Conservation (phyloP, 1,140 invertebrate genomes). For the Apis florea region DNA sequence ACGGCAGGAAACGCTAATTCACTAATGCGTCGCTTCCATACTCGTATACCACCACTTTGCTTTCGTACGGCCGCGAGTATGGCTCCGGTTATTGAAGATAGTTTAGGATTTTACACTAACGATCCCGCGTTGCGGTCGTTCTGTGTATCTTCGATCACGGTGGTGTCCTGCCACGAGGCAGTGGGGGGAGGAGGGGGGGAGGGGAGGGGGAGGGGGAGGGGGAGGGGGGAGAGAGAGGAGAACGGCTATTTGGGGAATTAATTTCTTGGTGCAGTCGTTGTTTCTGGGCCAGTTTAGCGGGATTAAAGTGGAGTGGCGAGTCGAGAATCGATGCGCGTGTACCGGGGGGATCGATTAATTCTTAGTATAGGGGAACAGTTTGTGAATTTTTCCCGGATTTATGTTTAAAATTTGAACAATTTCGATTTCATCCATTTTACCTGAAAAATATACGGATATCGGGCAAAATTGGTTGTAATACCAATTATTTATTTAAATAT, state of each 20-base stretch:
- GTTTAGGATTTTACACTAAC: slow-evolving; percentile 61
- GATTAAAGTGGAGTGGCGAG: background rate
- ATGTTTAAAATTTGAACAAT: too few relatives aligned
- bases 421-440: too few relatives aligned
- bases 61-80: slow-evolving; percentile 36
- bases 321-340: background rate
- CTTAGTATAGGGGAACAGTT: too few relatives aligned
- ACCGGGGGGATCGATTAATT: too few relatives aligned
- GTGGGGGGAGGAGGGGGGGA: too few relatives aligned
- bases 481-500: too few relatives aligned
- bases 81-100: slow-evolving; percentile 45
- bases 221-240: slow-evolving; percentile 1
- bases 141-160: slow-evolving; percentile 30
- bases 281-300: background rate
- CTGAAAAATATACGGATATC: too few relatives aligned
- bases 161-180: background rate
- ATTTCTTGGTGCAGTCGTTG: background rate
- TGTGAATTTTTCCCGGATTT: too few relatives aligned
- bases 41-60: slow-evolving; percentile 58
- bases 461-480: too few relatives aligned
- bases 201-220: slow-evolving; percentile 9
- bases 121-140: slow-evolving; percentile 18
- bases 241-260: slow-evolving; percentile 52
- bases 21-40: slow-evolving; percentile 73
- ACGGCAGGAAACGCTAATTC: slow-evolving; percentile 74